Percentiles rank a stretch among this genome's conserved stretches.
These are phyloP conservation scores for Turritopsis rubra DNA, from an alignment of 30 jellyfish, hydroid and myxozoan species.

Conservation along the genomic window DNA sequence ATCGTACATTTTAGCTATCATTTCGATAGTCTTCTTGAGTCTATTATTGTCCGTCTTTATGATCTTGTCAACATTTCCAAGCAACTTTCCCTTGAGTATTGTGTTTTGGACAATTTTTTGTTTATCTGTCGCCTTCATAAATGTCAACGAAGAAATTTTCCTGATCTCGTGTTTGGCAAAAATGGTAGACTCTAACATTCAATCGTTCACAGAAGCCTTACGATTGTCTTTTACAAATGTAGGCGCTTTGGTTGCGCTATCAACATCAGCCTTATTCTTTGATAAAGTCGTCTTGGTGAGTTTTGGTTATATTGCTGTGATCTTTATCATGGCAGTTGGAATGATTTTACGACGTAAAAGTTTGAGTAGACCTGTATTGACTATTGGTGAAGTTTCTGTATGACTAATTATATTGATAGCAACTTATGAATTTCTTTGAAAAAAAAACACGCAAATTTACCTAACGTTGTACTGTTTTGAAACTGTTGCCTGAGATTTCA, in stretches of 20 bases:
- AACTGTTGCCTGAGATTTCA: no score
- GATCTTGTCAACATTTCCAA: not conserved
- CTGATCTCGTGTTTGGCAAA: no score
- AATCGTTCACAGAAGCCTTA: slow-evolving; percentile 12
- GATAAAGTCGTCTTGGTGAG: not conserved
- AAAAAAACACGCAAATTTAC: no score
- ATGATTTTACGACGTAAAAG: not conserved
- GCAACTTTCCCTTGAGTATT: not conserved
- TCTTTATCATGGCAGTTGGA: not conserved
- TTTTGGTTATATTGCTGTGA: no score
- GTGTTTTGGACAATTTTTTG: not conserved
- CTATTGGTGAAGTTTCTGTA: no score
- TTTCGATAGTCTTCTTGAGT: not conserved
- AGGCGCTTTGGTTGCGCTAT: slow-evolving; percentile 1
- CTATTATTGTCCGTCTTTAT: not conserved
- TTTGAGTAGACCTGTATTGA: not conserved
- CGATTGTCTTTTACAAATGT: not conserved
- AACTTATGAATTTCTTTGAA: no score
- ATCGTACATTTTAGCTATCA: not conserved
- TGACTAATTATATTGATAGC: no score
- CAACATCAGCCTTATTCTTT: slow-evolving; percentile 13
- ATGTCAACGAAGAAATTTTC: slow-evolving; percentile 11
- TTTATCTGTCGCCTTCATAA: slow-evolving; percentile 7
- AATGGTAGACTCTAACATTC: slow-evolving; percentile 14
- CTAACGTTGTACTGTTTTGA: no score